Evolutionary conservation across 2,888 invertebrate genomes (phyloP), one percentile per base, ranked within the genome.

Genomic region (Seira musarum): DNA sequence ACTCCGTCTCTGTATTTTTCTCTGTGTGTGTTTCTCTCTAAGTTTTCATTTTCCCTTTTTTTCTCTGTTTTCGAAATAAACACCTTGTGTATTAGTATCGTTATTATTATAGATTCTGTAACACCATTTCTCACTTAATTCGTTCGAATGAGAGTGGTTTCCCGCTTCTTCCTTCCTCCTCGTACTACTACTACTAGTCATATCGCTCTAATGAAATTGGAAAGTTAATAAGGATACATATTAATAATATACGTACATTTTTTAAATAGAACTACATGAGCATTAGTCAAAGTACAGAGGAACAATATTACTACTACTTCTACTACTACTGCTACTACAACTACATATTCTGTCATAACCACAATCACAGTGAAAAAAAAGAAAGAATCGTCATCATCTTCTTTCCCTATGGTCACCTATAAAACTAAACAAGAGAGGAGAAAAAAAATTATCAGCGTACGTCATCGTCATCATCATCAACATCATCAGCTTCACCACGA

Each of bases 1-100:
- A 82, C 82, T 82, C 82, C 82, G 80, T 80, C 76, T 82, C 81
- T 77, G 79, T 79, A 80, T 69, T 80, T 80, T 72, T 74, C 70
- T 80, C 73, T 8, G 49, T 49, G 49, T 49, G 49, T 49, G 49
- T 49, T 3, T 49, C 49, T 49, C 49, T 49, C 15, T 30, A 30
- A 30, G 49, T n/a, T 49, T 49, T 2, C 2, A n/a, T 49, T 49
- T 49, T 13, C 15, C 15, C 15, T 49, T 13, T 49, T 49, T 49
- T 49, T 49, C 49, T 49, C 49, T 49, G 49, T 49, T 13, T 30
- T 30, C 30, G 30, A 30, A 30, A 30, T 30, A 30, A 73, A 79
- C 73, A 79, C 79, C 79, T 73, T 80, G 80, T 80, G 49, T 8
- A 49, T 49, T n/a, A 49, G 49, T 49, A 49, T n/a, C 15, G 49